Evolutionary conservation across 2,797 vertebrate species (phyloP).

Genomic region (Spatula versicolor): DNA sequence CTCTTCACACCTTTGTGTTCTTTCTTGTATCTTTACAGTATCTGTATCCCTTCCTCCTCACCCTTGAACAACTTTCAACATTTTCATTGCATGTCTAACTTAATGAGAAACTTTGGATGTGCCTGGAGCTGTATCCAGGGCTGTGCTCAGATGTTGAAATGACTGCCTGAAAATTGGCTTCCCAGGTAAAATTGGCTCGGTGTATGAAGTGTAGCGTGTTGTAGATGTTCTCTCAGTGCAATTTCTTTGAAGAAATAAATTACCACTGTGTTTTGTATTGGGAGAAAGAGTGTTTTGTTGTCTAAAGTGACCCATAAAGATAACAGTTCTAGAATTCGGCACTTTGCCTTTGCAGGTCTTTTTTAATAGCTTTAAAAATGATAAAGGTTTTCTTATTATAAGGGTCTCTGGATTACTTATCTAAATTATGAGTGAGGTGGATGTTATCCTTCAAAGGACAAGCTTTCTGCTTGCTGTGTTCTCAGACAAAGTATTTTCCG

Average conservation of each 20-base stretch:
- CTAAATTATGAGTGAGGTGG: conserved; percentile 69
- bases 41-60: conserved; percentile 6
- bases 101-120: conserved; percentile 56
- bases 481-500: conserved; percentile 64
- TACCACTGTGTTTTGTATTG: conserved; percentile 52
- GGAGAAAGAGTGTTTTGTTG: conserved; percentile 65
- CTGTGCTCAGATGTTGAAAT: conserved; percentile 58
- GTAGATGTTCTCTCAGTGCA: conserved; percentile 54
- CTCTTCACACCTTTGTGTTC: background rate
- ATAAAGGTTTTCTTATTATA: conserved; percentile 62
- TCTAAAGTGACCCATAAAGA: conserved; percentile 70
- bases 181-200: conserved; percentile 22
- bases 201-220: conserved; percentile 24
- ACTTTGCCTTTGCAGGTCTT: conserved; percentile 38
- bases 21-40: conserved; percentile 24
- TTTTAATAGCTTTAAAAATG: conserved; percentile 66
- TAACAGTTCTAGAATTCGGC: conserved; percentile 53
- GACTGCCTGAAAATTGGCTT: conserved; percentile 37
- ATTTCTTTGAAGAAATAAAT: conserved; percentile 70
- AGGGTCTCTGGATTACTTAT: conserved; percentile 54
- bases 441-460: conserved; percentile 67
- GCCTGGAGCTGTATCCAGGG: conserved; percentile 43
- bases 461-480: conserved; percentile 46
- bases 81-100: conserved; percentile 49
- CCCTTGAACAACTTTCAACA: conserved; percentile 42